Percentiles rank a stretch among this genome's conserved stretches.
Conservation (phyloP, 2,113 vertebrate species). For the Colius striatus region DNA sequence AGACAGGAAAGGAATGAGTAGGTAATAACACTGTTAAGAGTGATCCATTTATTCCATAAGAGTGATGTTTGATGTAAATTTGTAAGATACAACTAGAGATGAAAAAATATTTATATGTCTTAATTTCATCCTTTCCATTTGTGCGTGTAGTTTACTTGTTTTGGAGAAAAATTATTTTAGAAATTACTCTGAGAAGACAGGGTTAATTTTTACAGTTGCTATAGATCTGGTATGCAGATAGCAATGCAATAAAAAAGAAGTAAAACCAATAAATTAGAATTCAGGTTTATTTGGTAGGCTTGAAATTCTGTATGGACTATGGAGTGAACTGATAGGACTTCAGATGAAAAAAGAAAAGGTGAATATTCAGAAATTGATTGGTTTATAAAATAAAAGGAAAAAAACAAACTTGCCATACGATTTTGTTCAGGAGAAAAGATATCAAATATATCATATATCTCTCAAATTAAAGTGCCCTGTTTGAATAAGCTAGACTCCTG, state of each 20-base stretch:
- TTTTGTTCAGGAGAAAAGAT: background rate
- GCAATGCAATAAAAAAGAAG: background rate
- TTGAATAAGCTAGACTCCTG: background rate
- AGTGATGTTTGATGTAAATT: background rate
- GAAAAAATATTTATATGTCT: background rate
- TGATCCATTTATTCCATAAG: background rate
- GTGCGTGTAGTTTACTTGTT: background rate
- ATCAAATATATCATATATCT: background rate
- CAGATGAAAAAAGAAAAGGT: background rate
- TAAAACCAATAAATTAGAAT: background rate
- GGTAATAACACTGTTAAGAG: background rate
- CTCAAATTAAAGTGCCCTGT: background rate
- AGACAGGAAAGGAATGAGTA: background rate
- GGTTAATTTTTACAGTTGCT: background rate
- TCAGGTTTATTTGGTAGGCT: background rate
- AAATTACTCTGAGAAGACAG: background rate
- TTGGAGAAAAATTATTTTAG: background rate
- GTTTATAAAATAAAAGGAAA: background rate
- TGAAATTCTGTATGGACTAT: background rate
- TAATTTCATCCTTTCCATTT: background rate
- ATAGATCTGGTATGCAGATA: background rate
- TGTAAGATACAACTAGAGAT: background rate
- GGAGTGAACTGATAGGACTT: background rate
- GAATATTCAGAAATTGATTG: background rate
- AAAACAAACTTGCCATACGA: background rate